Conservation (phyloP, 1,140 invertebrate genomes). For the Microplitis mediator region DNA sequence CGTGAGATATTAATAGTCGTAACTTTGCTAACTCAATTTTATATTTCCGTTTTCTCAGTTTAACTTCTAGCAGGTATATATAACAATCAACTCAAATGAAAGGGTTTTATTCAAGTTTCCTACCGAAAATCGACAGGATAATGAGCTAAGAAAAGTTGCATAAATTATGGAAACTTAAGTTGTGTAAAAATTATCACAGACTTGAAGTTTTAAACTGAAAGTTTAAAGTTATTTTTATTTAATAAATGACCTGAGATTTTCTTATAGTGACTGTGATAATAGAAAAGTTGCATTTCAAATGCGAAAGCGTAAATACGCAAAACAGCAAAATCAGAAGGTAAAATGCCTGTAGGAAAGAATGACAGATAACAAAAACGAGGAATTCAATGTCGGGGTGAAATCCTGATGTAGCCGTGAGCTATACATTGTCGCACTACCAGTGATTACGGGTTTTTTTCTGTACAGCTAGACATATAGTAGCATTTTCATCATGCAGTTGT, state of each 20-base stretch:
- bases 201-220: background rate
- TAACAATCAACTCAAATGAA: constrained; percentile 17
- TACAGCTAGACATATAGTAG: constrained; percentile 24
- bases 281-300: background rate
- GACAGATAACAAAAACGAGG: constrained; percentile 14
- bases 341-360: constrained; percentile 2
- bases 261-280: background rate
- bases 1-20: constrained; percentile 53
- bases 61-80: background rate
- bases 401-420: constrained; percentile 32
- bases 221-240: too few relatives aligned
- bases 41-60: constrained; percentile 37
- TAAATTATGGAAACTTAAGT: too few relatives aligned
- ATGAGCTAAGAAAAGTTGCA: constrained; percentile 1
- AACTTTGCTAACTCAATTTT: constrained; percentile 43
- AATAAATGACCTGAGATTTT: too few relatives aligned
- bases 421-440: constrained; percentile 45
- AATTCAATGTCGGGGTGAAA: constrained; percentile 26
- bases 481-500: constrained; percentile 27
- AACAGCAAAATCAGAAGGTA: constrained; percentile 24
- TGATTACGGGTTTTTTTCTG: constrained; percentile 42
- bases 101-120: background rate
- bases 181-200: background rate
- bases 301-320: constrained; percentile 16
- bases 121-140: background rate